Conservation (phyloP, 1,140 invertebrate genomes). For the Formica selysi region DNA sequence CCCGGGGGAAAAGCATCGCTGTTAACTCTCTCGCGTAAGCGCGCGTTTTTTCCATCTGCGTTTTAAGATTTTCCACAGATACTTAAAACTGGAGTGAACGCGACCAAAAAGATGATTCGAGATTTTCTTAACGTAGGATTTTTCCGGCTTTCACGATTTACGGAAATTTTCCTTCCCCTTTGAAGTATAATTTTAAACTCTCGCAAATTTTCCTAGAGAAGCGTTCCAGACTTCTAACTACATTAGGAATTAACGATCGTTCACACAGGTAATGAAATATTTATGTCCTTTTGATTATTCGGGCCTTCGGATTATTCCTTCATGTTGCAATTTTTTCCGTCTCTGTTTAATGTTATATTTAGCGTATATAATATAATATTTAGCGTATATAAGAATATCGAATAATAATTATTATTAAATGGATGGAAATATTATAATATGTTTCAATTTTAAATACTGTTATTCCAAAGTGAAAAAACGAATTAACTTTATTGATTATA, state of each 20-base stretch:
- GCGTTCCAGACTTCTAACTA: background rate
- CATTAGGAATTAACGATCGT: slow-evolving; percentile 44
- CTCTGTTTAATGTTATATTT: slow-evolving; percentile 1
- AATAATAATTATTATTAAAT: background rate
- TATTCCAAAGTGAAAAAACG: too few species aligned
- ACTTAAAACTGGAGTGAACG: background rate
- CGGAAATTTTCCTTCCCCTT: background rate
- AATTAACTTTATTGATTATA: too few species aligned
- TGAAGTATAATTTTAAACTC: slow-evolving; percentile 26
- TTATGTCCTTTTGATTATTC: background rate
- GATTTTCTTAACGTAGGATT: background rate
- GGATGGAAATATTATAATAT: background rate
- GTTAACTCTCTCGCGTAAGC: background rate
- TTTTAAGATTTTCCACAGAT: background rate
- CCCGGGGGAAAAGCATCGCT: background rate
- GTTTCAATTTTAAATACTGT: too few species aligned
- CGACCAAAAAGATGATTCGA: background rate
- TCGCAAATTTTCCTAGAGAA: slow-evolving; percentile 17
- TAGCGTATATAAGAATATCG: background rate
- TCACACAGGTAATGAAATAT: background rate
- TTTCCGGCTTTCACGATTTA: background rate
- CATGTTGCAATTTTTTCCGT: background rate
- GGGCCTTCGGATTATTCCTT: too few species aligned
- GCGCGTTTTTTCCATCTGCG: background rate
- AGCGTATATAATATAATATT: background rate